These are phyloP conservation scores for Campoplex nolae DNA, from an alignment of 2,888 invertebrate genomes.

Conservation along the genomic window DNA sequence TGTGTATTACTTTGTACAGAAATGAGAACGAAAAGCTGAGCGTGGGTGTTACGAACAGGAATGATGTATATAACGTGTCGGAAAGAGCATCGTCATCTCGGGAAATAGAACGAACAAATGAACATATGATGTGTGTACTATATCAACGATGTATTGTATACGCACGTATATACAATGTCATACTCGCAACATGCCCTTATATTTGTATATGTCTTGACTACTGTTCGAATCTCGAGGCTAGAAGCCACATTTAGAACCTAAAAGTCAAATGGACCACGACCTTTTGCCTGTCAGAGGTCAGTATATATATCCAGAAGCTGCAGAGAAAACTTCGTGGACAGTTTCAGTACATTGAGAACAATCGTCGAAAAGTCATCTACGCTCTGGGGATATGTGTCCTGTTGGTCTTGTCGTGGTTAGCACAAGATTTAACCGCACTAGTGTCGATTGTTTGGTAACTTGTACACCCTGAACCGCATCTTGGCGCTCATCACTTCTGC, in stretches of 20 bases:
- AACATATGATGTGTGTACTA: constrained; percentile 26
- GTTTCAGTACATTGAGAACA: constrained; percentile 75
- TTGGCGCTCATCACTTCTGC: constrained; percentile 62
- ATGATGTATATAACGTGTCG: background rate
- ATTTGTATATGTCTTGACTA: background rate
- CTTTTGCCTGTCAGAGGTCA: background rate
- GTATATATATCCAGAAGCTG: constrained; percentile 23
- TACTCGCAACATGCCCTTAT: background rate
- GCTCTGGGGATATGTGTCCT: constrained; percentile 69
- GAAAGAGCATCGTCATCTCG: constrained; percentile 56
- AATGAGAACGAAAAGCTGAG: constrained; percentile 32
- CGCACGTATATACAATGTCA: background rate
- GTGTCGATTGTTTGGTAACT: constrained; percentile 78
- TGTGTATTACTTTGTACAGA: constrained; percentile 36
- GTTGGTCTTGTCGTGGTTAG: constrained; percentile 50
- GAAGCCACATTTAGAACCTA: background rate
- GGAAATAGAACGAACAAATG: constrained; percentile 52
- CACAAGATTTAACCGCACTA: constrained; percentile 73
- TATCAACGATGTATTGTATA: background rate
- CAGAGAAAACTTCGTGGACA: constrained; percentile 50
- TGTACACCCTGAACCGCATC: constrained; percentile 69
- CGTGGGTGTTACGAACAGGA: constrained; percentile 34
- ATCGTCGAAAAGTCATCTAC: constrained; percentile 73
- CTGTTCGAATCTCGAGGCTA: background rate
- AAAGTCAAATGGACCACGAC: background rate